These are phyloP conservation scores for Yponomeuta plumbellus DNA, from an alignment of 2,888 invertebrate species.

Conservation along the genomic window DNA sequence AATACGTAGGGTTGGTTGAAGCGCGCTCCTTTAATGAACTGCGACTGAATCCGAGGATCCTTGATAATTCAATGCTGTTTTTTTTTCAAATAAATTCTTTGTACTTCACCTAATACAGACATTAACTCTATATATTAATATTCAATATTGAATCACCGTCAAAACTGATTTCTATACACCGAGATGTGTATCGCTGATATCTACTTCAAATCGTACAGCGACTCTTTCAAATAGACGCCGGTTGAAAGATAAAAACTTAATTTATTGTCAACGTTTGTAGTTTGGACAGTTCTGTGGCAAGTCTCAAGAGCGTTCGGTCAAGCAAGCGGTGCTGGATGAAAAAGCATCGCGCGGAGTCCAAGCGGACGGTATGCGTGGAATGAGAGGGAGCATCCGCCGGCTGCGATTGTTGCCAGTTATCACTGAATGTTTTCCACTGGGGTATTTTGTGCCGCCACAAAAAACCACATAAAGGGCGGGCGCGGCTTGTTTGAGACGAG, in stretches of 20 bases:
- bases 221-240: conserved; percentile 9
- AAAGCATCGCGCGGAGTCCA: conserved; percentile 64
- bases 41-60: conserved; percentile 35
- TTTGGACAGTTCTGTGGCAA: conserved; percentile 29
- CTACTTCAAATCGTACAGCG: neutral
- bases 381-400: conserved; percentile 73
- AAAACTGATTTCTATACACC: neutral
- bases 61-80: conserved; percentile 30
- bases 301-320: conserved; percentile 45
- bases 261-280: conserved; percentile 16
- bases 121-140: neutral
- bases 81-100: neutral
- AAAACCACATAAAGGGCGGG: conserved; percentile 75
- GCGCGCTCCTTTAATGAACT: conserved; percentile 55
- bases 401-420: conserved; percentile 76
- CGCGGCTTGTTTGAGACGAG: conserved; percentile 70
- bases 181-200: neutral
- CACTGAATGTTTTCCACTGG: conserved; percentile 75
- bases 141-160: neutral
- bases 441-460: conserved; percentile 72
- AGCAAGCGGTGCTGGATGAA: conserved; percentile 59
- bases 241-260: conserved; percentile 16
- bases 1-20: conserved; percentile 48
- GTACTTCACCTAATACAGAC: neutral
- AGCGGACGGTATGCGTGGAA: conserved; percentile 66